Conservation (phyloP, 2,888 invertebrate genomes). For the Zhuqinia jingwanae region DNA sequence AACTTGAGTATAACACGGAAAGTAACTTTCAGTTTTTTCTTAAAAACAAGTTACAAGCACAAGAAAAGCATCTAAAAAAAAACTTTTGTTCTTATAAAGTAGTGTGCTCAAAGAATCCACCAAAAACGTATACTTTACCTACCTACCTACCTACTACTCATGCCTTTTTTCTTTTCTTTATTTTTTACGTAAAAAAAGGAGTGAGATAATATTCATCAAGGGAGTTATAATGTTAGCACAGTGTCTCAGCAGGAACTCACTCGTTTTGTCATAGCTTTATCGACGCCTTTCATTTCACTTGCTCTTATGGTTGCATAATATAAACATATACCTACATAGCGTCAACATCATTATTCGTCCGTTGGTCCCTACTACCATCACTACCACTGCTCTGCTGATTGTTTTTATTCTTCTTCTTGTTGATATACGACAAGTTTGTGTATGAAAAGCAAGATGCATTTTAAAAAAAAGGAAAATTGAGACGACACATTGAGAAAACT, state of each 20-base stretch:
- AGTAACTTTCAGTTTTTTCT: not conserved
- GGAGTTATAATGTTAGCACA: slow-evolving; percentile 48
- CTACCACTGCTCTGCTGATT: not conserved
- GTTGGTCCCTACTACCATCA: not conserved
- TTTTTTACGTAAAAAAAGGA: slow-evolving; percentile 3
- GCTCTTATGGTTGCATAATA: not conserved
- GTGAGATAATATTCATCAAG: slow-evolving; percentile 62
- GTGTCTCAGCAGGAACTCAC: slow-evolving; percentile 7
- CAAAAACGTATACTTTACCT: too few species aligned
- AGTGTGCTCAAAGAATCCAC: too few species aligned
- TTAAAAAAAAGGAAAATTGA: too few species aligned
- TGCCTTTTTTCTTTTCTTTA: slow-evolving; percentile 3
- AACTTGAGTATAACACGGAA: not conserved
- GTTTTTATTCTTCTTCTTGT: too few species aligned
- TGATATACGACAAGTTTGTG: too few species aligned
- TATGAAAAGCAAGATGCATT: too few species aligned
- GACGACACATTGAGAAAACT: too few species aligned
- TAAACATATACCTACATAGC: too few species aligned
- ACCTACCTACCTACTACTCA: too few species aligned
- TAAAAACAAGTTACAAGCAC: not conserved
- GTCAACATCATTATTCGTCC: not conserved
- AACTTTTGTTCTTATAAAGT: too few species aligned
- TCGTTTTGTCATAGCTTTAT: slow-evolving; percentile 60
- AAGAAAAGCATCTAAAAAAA: too few species aligned
- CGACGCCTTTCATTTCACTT: slow-evolving; percentile 57